Base-by-base conservation (phyloP, 2,888 invertebrate species). In the Mythimna albipuncta region DNA sequence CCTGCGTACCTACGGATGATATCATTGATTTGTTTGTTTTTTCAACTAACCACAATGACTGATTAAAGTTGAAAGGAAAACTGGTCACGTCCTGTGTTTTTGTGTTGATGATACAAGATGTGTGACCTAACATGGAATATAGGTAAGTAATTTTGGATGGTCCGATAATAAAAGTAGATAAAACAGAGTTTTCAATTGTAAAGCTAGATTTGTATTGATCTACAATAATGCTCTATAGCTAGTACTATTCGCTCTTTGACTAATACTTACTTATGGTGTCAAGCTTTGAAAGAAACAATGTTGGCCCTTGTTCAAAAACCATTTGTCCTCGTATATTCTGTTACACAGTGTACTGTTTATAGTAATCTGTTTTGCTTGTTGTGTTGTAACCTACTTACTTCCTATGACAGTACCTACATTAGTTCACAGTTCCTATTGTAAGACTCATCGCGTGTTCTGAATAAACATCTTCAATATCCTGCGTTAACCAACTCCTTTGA, bases 71-170 rank as follows among this genome's bases (percentile, higher is more conserved):
- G 26, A 74, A 74, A 76, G 63, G 47, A 69, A 81, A 68, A 75
- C 69, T 57, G 54, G 52, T 81, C 77, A 81, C 77, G 77, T 69
- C 81, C 81, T 65, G 44, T 38, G 11, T 64, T 81, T 75, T 81
- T 81, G 52, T 63, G 52, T 57, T 64, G 38, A 35, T 21, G 19
- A 52, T 52, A 52, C 19, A 52, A 52, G 9, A 32, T 26, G 6
- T 57, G 44, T 73, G 16, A 32, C 11, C 64, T 57, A 44, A 10
- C 47, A 19, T 50, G n/a, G 2, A 41, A 35, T 50, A 55, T 32
- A 32, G 4, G 32, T 3, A 32, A 3, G 32, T 50, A 55, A 32
- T n/a, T 64, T 50, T 41, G 10, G 10, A n/a, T 64, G 21, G 59
- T 10, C 38, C 52, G 5, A 38, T 32, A 11, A 1, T 16, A 58